Evolutionary conservation across 1,140 invertebrate genomes (phyloP).

Genomic region (Sycophila sp.): DNA sequence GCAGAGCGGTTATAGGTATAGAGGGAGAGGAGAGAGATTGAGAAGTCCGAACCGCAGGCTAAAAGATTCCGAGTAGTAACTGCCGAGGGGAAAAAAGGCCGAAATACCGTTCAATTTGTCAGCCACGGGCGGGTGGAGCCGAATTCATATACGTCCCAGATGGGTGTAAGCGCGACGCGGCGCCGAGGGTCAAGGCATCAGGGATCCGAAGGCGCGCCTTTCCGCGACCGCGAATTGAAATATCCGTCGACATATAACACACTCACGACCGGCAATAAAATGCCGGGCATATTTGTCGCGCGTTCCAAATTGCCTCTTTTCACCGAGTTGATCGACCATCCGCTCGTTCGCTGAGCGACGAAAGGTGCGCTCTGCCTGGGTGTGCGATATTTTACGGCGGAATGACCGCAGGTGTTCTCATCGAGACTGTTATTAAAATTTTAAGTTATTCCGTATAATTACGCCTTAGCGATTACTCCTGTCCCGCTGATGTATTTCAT

Average conservation of each 20-base stretch:
- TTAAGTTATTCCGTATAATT: no score
- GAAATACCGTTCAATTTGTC: constrained; percentile 51
- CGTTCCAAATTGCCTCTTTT: constrained; percentile 34
- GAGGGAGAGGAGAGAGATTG: constrained; percentile 10
- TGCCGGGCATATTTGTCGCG: constrained; percentile 56
- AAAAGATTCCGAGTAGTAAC: constrained; percentile 7
- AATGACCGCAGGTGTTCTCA: no score
- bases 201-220: constrained; percentile 17
- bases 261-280: constrained; percentile 47
- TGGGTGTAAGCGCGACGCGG: background rate
- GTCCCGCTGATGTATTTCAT: no score
- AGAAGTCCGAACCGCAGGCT: constrained; percentile 3
- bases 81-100: constrained; percentile 33
- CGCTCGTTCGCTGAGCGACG: no score
- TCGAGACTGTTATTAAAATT: no score
- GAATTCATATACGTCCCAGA: background rate
- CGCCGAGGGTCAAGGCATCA: constrained; percentile 17
- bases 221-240: constrained; percentile 48
- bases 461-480: no score
- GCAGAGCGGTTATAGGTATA: no score
- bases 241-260: constrained; percentile 49
- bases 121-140: background rate
- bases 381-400: no score
- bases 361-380: no score
- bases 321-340: no score